Base-by-base conservation (phyloP, 2,797 vertebrate species). In the Poeciliopsis infans region DNA sequence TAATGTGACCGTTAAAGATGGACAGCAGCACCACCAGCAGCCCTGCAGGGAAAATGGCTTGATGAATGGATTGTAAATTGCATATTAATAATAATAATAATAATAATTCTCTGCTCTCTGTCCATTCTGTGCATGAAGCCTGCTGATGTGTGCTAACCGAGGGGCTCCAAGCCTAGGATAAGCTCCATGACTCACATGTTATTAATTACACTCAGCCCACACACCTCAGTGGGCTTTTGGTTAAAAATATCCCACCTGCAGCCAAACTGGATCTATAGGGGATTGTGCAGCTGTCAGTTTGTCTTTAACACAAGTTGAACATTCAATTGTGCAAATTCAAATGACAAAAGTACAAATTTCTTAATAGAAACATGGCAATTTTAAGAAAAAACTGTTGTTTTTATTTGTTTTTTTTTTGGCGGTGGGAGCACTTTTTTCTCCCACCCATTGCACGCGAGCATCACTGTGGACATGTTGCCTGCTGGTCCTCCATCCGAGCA, bases 171-270 rank as follows among this genome's bases (percentile, higher is more conserved):
- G 68, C 5, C 36, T 4, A 15, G 66, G 76, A 80, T 69, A 49
- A 79, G 79, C 45, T 73, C 55, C 23, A 13, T 83, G 84, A 84
- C 79, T 89, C 82, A 80, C 81, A 72, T n/a, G 47, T 68, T 68
- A 75, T 86, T 90, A 85, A 91, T 88, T 78, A 89, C 84, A 88
- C 72, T 79, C 77, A 79, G 79, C 51, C 79, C 2, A 77, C 76
- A 13, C 11, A 39, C 79, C 79, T 86, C 81, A 0, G 79, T 16
- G 84, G 84, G 79, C 51, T 72, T 74, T 36, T 59, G n/a, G 76
- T 83, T 89, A 87, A 84, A 89, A 87, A 87, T 74, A 83, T 28
- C 75, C 85, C 81, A 74, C 79, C 88, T 75, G 82, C 78, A 81
- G 75, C 43, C 77, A 31, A 23, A 51, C 80, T 4, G 2, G 36